Evolutionary conservation across 2,113 vertebrate species (phyloP).

Genomic region (Anguilla rostrata): DNA sequence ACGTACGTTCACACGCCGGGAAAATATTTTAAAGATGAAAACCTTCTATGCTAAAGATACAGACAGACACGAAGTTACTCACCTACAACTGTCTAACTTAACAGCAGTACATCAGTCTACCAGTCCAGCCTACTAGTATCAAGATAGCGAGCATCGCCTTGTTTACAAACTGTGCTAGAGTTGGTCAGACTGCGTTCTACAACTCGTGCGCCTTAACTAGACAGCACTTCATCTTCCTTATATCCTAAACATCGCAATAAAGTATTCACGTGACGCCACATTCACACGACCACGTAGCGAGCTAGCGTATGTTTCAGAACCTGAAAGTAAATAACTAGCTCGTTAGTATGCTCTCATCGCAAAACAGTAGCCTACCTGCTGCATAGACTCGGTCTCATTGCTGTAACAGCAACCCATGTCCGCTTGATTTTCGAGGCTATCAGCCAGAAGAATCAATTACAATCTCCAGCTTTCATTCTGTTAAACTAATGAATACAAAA

Average conservation of each 20-base stretch:
- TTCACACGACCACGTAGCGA: background rate
- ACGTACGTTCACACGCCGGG: background rate
- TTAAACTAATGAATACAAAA: background rate
- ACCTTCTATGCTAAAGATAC: background rate
- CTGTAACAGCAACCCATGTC: conserved; percentile 95
- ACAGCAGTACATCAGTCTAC: too few species aligned
- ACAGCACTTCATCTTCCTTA: too few species aligned
- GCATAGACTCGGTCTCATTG: conserved; percentile 82
- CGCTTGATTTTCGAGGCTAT: conserved; percentile 48
- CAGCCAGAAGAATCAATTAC: conserved; percentile 7
- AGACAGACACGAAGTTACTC: background rate
- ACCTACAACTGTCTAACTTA: too few species aligned
- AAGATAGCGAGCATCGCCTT: background rate
- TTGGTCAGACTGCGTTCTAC: too few species aligned
- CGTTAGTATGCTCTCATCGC: background rate
- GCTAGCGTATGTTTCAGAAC: background rate
- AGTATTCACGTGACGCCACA: background rate
- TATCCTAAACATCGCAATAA: background rate
- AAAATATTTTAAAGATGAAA: background rate
- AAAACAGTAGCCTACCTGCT: conserved; percentile 69
- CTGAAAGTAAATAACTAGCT: background rate
- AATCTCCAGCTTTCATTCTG: background rate
- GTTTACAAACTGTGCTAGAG: too few species aligned
- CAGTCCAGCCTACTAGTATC: background rate
- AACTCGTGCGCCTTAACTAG: too few species aligned